Conservation (phyloP, 2,888 invertebrate species). For the Pristionchus mayeri region DNA sequence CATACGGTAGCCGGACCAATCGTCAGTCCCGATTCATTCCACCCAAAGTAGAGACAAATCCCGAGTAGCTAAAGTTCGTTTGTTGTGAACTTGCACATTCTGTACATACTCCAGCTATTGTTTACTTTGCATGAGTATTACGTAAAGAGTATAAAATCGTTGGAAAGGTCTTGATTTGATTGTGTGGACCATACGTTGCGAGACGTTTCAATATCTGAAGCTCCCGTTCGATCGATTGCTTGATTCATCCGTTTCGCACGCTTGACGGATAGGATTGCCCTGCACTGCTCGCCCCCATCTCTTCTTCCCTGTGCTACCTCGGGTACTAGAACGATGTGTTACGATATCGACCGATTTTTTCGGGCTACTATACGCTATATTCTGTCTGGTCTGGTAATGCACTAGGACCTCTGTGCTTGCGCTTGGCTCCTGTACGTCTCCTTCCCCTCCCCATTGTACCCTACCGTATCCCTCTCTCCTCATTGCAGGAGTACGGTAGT, state of each 20-base stretch:
- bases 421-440: conserved; percentile 2
- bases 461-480: conserved; percentile 15
- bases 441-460: background rate
- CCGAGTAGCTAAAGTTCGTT: background rate
- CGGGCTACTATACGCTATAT: background rate
- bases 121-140: conserved; percentile 6
- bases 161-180: background rate
- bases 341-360: background rate
- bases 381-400: background rate
- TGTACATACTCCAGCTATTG: conserved; percentile 24
- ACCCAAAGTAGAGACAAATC: background rate
- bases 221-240: background rate
- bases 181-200: background rate
- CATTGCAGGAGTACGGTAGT: background rate
- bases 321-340: background rate
- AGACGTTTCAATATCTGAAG: conserved; percentile 11
- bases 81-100: background rate
- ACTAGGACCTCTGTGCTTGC: no score
- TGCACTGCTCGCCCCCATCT: background rate
- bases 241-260: background rate
- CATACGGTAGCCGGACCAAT: conserved; percentile 25
- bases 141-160: conserved; percentile 7
- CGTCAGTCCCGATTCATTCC: background rate
- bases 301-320: background rate
- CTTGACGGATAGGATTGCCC: background rate